Evolutionary conservation across 2,888 invertebrate genomes (phyloP).

Genomic region (Tyria jacobaeae): DNA sequence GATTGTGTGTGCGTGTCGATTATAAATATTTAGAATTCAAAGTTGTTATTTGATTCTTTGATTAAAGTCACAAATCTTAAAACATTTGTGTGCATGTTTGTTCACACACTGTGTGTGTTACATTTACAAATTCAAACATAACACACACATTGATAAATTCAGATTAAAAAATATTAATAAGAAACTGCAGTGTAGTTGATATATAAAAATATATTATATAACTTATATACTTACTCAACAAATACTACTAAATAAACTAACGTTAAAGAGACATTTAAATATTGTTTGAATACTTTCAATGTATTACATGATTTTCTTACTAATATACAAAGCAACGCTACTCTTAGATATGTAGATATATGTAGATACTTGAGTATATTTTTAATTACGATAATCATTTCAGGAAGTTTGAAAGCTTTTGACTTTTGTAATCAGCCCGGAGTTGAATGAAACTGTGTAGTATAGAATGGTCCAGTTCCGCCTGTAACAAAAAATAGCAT

Average conservation of each 20-base stretch:
- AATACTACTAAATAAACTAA: conserved; percentile 9
- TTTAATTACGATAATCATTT: conserved; percentile 82
- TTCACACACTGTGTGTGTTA: too few species aligned
- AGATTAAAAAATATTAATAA: background rate
- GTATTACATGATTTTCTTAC: conserved; percentile 34
- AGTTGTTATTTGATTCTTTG: background rate
- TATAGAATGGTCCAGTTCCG: conserved; percentile 95
- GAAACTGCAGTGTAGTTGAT: conserved; percentile 10
- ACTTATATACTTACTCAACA: conserved; percentile 9
- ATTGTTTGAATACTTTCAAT: background rate
- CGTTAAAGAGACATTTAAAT: conserved; percentile 7
- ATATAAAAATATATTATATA: conserved; percentile 23
- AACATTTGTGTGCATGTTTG: too few species aligned
- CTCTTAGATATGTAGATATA: conserved; percentile 18
- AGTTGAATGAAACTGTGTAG: conserved; percentile 97
- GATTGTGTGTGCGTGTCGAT: background rate
- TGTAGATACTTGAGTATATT: conserved; percentile 1
- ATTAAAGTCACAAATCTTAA: background rate
- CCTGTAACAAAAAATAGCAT: conserved; percentile 87
- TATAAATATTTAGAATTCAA: conserved; percentile 1
- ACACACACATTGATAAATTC: background rate
- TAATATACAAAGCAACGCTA: conserved; percentile 57
- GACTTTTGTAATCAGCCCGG: conserved; percentile 96
- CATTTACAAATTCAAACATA: too few species aligned
- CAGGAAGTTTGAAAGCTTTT: conserved; percentile 90